Percentiles rank a stretch among this genome's conserved stretches.
Evolutionary conservation across 2,888 invertebrate species (phyloP).

Genomic region (Sarcophaga rosellei): DNA sequence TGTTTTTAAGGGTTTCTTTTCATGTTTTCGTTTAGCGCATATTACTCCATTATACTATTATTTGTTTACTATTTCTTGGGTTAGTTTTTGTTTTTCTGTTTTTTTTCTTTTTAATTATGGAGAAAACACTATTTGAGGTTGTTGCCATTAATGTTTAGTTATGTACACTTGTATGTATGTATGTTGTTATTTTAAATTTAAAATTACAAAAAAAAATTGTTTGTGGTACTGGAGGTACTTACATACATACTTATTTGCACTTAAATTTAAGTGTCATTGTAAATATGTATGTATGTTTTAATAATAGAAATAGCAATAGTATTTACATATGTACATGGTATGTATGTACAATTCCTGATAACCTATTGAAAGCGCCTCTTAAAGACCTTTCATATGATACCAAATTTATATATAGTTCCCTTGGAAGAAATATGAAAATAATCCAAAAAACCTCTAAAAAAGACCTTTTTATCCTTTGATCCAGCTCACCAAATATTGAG

Average conservation of each 20-base stretch:
- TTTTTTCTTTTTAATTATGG: conserved; percentile 34
- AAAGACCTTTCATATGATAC: no score
- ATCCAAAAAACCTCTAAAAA: no score
- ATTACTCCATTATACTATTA: conserved; percentile 50
- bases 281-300: no score
- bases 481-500: no score
- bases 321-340: no score
- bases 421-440: no score
- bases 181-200: neutral
- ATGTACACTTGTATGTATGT: neutral
- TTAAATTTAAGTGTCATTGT: no score
- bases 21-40: conserved; percentile 49
- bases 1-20: conserved; percentile 57
- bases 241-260: neutral
- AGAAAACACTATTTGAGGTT: conserved; percentile 41
- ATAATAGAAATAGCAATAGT: no score
- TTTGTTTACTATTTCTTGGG: conserved; percentile 34
- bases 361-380: no score
- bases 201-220: conserved; percentile 14
- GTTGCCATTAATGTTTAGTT: conserved; percentile 9
- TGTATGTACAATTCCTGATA: no score
- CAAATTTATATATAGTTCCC: no score
- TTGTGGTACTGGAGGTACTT: neutral
- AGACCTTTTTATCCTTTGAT: no score
- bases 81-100: neutral